Base-by-base conservation (phyloP, 2,113 vertebrate species). In the Psittacus erithacus region DNA sequence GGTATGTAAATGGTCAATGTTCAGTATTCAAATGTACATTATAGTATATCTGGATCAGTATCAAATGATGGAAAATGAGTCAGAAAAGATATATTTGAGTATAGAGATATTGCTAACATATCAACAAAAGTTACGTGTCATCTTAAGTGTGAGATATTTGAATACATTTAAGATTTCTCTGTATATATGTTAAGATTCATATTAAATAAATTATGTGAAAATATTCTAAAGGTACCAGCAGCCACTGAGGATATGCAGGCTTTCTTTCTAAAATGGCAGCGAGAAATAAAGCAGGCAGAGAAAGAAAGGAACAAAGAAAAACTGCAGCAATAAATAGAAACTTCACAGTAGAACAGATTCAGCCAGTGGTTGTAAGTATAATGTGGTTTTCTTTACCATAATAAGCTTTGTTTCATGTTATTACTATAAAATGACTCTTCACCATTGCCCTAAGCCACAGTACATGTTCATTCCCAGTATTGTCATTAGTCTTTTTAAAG, bases 331-430 rank as follows among this genome's bases (percentile, higher is more conserved):
- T 86, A 83, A 92, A 60, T 38, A 88, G 52, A 74, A 90, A 25
- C 38, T 59, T 73, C 85, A 67, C 17, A 77, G 43, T 29, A 68
- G 38, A 92, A 55, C 9, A 41, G 29, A 68, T 55, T 52, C 35
- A 83, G 33, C 46, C 38, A 60, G 77, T 71, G 33, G 23, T 6
- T 83, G 33, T 7, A 67, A 79, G 44, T 49, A 60, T 57, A 80
- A 71, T 44, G 84, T 50, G 77, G 24, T 79, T 95, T 88, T 86
- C 50, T 83, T 92, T 86, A 84, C 19, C 1, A 1, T 71, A 74
- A 94, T 81, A 88, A 84, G 17, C 20, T 93, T 92, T 74, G 38
- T 92, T 92, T 88, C 77, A 71, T 82, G 52, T 65, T 91, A 71
- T 79, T 84, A 50, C 35, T 60, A 67, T 76, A 69, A 86, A 86